phyloP scores from a whole-genome alignment of 2,113 vertebrate species.

The Aythya baeri region DNA sequence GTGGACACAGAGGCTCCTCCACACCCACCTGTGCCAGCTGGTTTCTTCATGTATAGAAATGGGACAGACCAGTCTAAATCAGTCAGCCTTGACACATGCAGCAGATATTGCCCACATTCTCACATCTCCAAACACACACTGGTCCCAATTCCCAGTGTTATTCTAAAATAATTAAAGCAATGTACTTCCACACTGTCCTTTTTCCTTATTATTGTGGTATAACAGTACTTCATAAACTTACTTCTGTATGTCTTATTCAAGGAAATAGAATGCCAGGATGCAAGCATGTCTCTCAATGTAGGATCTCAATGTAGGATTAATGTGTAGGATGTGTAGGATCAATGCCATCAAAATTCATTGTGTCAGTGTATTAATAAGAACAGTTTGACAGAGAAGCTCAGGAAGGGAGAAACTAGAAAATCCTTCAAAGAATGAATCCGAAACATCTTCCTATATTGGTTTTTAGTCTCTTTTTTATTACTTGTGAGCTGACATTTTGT shows the following conservation, averaged over 20 bases:
- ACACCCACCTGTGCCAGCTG: background rate
- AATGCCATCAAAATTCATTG: background rate
- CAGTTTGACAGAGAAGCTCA: background rate
- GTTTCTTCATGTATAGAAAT: background rate
- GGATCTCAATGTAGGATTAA: background rate
- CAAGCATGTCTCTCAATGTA: background rate
- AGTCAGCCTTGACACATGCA: background rate
- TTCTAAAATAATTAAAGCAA: background rate
- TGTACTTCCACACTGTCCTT: background rate
- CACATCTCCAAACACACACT: background rate
- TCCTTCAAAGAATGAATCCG: background rate
- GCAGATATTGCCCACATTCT: background rate
- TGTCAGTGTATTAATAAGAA: background rate
- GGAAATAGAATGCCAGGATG: background rate
- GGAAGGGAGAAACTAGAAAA: background rate
- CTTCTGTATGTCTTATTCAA: background rate
- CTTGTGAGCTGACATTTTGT: background rate
- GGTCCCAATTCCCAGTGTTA: background rate
- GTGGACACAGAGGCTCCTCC: background rate
- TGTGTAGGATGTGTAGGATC: background rate
- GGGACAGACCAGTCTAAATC: background rate
- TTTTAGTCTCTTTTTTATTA: background rate
- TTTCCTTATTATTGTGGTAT: background rate
- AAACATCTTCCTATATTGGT: background rate
- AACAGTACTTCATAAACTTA: background rate